Percentiles rank a stretch among this genome's conserved stretches.
These are phyloP conservation scores for Melieria omissa DNA, from an alignment of 2,888 invertebrate genomes.

Conservation along the genomic window DNA sequence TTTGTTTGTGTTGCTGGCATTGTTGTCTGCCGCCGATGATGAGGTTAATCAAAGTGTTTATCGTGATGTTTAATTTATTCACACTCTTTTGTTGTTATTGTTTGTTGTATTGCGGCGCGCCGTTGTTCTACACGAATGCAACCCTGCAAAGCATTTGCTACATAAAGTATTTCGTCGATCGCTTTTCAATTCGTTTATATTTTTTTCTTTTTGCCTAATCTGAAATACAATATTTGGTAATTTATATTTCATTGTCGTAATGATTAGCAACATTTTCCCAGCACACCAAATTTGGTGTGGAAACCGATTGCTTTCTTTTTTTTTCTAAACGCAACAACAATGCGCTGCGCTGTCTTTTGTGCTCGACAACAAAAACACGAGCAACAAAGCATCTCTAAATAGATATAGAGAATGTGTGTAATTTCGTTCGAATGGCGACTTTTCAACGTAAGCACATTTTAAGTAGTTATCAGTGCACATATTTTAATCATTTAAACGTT, in stretches of 20 bases:
- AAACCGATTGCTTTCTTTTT: constrained; percentile 7
- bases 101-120: constrained; percentile 22
- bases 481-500: no score
- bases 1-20: background rate
- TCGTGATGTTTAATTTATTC: constrained; percentile 64
- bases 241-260: constrained; percentile 34
- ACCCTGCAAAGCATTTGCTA: no score
- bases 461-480: no score
- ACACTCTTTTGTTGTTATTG: constrained; percentile 50
- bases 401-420: no score
- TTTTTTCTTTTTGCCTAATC: background rate
- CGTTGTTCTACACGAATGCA: constrained; percentile 7
- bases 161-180: background rate
- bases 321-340: no score
- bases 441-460: no score
- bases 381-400: no score
- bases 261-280: constrained; percentile 34
- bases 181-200: constrained; percentile 11
- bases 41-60: constrained; percentile 58
- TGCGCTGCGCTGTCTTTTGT: background rate
- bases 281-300: background rate
- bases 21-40: constrained; percentile 5
- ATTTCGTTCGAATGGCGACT: no score
- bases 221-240: constrained; percentile 31
- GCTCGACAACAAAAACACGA: no score